Evolutionary conservation across 2,888 invertebrate genomes (phyloP).

Genomic region (Panzeria rudis): DNA sequence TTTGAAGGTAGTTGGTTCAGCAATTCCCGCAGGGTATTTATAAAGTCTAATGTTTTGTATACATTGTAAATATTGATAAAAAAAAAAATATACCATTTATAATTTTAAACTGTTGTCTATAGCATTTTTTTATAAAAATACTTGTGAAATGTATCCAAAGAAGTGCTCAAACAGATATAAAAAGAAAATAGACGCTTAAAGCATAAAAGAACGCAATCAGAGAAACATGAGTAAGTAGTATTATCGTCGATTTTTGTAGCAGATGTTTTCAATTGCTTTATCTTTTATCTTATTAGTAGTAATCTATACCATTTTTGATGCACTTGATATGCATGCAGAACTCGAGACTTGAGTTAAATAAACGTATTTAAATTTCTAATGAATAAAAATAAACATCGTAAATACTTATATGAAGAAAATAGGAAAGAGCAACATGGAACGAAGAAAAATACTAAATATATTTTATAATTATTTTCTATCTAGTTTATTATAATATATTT

Average conservation of each 20-base stretch:
- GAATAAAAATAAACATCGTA: too few relatives aligned
- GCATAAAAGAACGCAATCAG: not conserved
- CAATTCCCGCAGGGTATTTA: too few relatives aligned
- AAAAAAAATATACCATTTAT: not conserved
- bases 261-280: conserved; percentile 66
- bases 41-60: not conserved
- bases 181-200: not conserved
- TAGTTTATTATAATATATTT: too few relatives aligned
- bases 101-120: not conserved
- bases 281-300: conserved; percentile 67
- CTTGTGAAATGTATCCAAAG: not conserved
- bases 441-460: too few relatives aligned
- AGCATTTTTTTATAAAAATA: not conserved
- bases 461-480: too few relatives aligned
- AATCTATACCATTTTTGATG: conserved; percentile 65
- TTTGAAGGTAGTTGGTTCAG: too few relatives aligned
- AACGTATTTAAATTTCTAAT: conserved; percentile 37
- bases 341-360: conserved; percentile 41
- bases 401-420: too few relatives aligned
- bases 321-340: conserved; percentile 51
- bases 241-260: conserved; percentile 64
- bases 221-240: conserved; percentile 60
- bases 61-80: too few relatives aligned
- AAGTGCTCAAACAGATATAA: not conserved
- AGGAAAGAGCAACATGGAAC: conserved; percentile 15